Conservation (phyloP, 2,797 vertebrate species). For the Diplodus sargus region DNA sequence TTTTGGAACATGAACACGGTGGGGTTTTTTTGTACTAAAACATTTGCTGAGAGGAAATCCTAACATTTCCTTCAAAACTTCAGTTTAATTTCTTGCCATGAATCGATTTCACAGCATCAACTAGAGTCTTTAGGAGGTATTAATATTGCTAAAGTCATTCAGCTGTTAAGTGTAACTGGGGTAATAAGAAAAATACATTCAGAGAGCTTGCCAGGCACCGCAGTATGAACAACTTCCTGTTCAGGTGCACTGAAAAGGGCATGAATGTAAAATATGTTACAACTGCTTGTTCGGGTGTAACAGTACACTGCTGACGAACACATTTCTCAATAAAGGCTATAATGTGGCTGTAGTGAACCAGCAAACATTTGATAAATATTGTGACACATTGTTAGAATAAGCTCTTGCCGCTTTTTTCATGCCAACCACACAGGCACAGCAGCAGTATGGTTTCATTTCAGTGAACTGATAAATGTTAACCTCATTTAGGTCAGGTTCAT, state of each 20-base stretch:
- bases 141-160: conserved; percentile 21
- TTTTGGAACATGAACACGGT: conserved; percentile 33
- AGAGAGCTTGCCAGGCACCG: not conserved
- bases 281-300: not conserved
- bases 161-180: not conserved
- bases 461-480: not conserved
- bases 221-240: not conserved
- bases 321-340: not conserved
- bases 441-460: conserved; percentile 5
- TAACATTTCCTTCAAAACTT: conserved; percentile 18
- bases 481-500: not conserved
- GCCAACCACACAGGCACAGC: not conserved
- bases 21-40: not conserved
- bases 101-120: conserved; percentile 41
- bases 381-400: not conserved
- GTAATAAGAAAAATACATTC: conserved; percentile 16
- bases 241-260: not conserved
- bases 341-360: not conserved
- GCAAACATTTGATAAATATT: not conserved
- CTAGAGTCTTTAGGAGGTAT: conserved; percentile 10
- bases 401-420: not conserved
- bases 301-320: conserved; percentile 4
- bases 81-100: conserved; percentile 28
- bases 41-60: conserved; percentile 33
- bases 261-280: conserved; percentile 6